These are phyloP conservation scores for Cydia fagiglandana DNA, from an alignment of 1,140 invertebrate species.

Conservation along the genomic window DNA sequence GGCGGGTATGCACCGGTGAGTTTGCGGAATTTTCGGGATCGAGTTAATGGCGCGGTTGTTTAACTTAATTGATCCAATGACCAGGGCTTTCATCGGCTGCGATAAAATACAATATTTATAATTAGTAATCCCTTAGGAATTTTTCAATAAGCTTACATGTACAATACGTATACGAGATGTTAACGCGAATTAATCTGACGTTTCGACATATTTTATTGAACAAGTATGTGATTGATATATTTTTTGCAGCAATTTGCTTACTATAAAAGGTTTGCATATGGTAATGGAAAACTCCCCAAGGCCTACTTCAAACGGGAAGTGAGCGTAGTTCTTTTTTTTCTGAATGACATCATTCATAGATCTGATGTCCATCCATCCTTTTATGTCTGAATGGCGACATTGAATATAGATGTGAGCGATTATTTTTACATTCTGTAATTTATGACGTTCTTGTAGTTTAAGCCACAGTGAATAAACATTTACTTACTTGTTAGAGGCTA, in stretches of 20 bases:
- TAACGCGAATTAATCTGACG: background rate
- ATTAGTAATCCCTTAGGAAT: slow-evolving; percentile 2
- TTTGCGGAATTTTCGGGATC: slow-evolving; percentile 54
- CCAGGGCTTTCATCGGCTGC: slow-evolving; percentile 4
- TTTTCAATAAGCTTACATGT: background rate
- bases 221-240: slow-evolving; percentile 9
- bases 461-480: background rate
- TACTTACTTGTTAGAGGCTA: too few species aligned
- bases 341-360: slow-evolving; percentile 16
- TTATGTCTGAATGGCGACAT: slow-evolving; percentile 9
- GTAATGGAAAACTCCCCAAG: slow-evolving; percentile 13
- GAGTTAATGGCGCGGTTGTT: slow-evolving; percentile 40
- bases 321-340: background rate
- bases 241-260: background rate
- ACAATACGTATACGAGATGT: background rate
- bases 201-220: slow-evolving; percentile 9
- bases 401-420: slow-evolving; percentile 4
- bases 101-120: slow-evolving; percentile 24
- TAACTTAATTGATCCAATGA: slow-evolving; percentile 30
- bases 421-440: background rate
- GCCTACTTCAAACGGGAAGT: background rate
- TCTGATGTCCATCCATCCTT: slow-evolving; percentile 7
- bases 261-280: slow-evolving; percentile 12
- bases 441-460: background rate
- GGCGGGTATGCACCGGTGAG: slow-evolving; percentile 57